Conservation (phyloP, 2,113 vertebrate genomes). For the Vanacampus margaritifer region DNA sequence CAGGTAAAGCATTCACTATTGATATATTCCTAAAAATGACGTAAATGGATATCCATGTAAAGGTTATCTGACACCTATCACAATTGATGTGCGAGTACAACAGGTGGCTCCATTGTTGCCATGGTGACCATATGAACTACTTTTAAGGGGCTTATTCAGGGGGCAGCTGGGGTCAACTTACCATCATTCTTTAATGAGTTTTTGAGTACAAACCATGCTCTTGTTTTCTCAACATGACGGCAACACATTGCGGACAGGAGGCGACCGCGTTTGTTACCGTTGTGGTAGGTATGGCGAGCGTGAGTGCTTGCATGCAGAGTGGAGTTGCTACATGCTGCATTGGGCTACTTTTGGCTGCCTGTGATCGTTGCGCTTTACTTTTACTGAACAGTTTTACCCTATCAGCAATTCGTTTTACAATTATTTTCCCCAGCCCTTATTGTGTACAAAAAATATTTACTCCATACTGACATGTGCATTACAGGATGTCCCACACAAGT, state of each 20-base stretch:
- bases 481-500: constrained; percentile 76
- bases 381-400: too few species aligned
- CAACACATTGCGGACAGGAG: constrained; percentile 63
- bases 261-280: constrained; percentile 67
- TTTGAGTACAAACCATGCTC: constrained; percentile 11
- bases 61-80: constrained; percentile 46
- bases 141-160: constrained; percentile 9
- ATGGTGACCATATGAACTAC: constrained; percentile 42
- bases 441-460: not conserved
- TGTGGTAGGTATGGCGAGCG: constrained; percentile 68
- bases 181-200: constrained; percentile 45
- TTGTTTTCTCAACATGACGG: constrained; percentile 29
- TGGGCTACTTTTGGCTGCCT: not conserved
- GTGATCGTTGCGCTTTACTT: not conserved
- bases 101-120: constrained; percentile 53
- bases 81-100: not conserved
- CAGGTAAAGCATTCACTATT: constrained; percentile 58
- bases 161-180: constrained; percentile 21
- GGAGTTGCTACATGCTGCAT: constrained; percentile 18
- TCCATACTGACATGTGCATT: not conserved
- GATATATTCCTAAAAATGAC: not conserved
- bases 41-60: not conserved
- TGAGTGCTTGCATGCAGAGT: constrained; percentile 41
- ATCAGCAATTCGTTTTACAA: too few species aligned
- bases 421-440: not conserved